Evolutionary conservation across 2,797 vertebrate genomes (phyloP).

Genomic region (Malurus leucopterus): DNA sequence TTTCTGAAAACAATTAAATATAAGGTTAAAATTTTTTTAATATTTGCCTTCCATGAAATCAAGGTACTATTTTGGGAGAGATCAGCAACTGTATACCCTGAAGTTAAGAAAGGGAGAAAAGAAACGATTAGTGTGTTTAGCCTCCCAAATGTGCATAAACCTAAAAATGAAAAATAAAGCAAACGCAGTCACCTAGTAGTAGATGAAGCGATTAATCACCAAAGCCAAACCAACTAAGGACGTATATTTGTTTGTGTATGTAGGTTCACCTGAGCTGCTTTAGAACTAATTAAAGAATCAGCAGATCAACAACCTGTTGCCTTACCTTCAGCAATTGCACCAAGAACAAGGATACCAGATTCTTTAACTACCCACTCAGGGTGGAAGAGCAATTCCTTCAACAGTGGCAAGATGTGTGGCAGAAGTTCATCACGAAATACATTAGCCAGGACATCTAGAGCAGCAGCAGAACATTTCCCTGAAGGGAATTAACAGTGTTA

Average conservation of each 20-base stretch:
- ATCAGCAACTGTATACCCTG: neutral
- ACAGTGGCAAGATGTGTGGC: conserved; percentile 88
- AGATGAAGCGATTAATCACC: neutral
- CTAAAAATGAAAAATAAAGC: neutral
- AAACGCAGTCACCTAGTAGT: neutral
- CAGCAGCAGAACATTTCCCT: conserved; percentile 96
- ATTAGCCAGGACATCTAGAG: conserved; percentile 90
- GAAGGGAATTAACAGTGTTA: conserved; percentile 1
- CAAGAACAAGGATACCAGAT: conserved; percentile 94
- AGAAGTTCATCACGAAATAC: conserved; percentile 93
- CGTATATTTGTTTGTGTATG: neutral
- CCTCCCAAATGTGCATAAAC: neutral
- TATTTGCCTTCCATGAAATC: neutral
- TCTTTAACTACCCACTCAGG: conserved; percentile 94
- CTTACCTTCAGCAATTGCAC: conserved; percentile 91
- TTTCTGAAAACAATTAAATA: neutral
- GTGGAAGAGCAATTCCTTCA: conserved; percentile 95
- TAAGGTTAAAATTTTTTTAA: neutral
- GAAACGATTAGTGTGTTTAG: neutral
- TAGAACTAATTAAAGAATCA: neutral
- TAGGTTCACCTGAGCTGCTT: neutral
- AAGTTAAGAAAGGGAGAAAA: neutral
- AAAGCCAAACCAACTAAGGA: neutral
- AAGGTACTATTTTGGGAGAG: neutral
- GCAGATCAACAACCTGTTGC: neutral